Evolutionary conservation across 2,113 vertebrate species (phyloP), one percentile per base, ranked within the genome.

Genomic region (Cynoglossus semilaevis): DNA sequence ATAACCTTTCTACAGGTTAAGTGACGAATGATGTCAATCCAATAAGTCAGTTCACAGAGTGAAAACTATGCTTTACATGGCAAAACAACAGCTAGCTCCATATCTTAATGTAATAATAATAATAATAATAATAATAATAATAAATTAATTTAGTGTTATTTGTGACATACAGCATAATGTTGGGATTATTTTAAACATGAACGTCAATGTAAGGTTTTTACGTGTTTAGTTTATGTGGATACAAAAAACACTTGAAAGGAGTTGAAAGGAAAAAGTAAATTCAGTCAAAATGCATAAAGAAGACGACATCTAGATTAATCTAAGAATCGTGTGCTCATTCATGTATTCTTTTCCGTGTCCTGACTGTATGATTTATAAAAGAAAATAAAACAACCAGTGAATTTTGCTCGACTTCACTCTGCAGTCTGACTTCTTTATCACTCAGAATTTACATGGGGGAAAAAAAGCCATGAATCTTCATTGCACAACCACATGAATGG

Each of bases 1-100:
- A 51, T 52, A 55, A 72, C 60, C 64, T 71, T 58, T 64, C 2
- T 2, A 15, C 18, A 55, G 51, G 46, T 68, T 19, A 63, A 51
- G 42, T 63, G 66, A 58, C 57, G 37, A 17, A 78, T 63, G 58
- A 63, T 46, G 16, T 68, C 49, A 41, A 48, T 9, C 56, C 38
- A 19, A n/a, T n/a, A 63, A 51, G 16, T 68, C 49, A 41, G 51
- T 9, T 59, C 38, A 19, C 36, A 29, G 29, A 45, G 38, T 36
- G 66, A 56, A 57, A 5, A 41, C 37, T 29, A 29, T 29, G 22
- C 6, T 29, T 29, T 4, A 29, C 22, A 29, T 29, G 22, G 22
- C 22, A 29, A 2, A 2, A 29, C 6, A 6, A 4, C 22, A 29
- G 2, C 22, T 29, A 29, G 6, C 22, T 29, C 22, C 6, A 4